Base-by-base conservation (phyloP, 2,888 invertebrate genomes). In the Ennomos quercinarius region DNA sequence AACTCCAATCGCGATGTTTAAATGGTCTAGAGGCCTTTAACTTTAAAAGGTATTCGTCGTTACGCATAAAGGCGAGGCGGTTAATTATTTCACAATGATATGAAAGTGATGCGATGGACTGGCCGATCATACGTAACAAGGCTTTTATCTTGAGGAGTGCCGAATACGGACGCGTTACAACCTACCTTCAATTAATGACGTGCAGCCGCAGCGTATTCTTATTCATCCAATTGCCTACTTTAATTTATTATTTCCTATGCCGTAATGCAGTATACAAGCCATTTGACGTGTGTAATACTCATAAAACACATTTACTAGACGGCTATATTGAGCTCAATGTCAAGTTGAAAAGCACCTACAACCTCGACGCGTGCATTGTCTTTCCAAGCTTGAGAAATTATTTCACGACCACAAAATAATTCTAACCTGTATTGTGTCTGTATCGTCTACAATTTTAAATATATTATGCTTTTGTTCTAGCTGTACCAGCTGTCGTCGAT, bases 381-480 rank as follows among this genome's bases (percentile, higher is more conserved):
- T 78, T 73, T 68, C 57, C 59, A 61, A 56, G 64, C 73, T 69
- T 75, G 73, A 71, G 74, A 79, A 76, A 74, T 70, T 68, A 49
- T 68, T 71, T 52, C 64, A 64, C 61, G 63, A 60, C 47, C 60
- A 63, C 13, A 12, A 57, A n/a, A 11, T 45, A 49, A 51, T 39
- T 51, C 34, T 27, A 27, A 6, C 27, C 27, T 27, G 27, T 27
- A 27, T 27, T 27, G 42, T 11, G 42, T 11, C 34, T 37, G 47
- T 63, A 47, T 17, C n/a, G n/a, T n/a, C n/a, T n/a, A n/a, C n/a
- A 42, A 44, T 27, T 27, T 27, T 27, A 39, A 46, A 56, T 45
- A 53, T 13, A 11, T 36, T 57, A 13, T 57, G 56, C 9, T 69
- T 73, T 86, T 86, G 77, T 93, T 93, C 66, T 89, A 93, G 93